These are phyloP conservation scores for Timandra comae DNA, from an alignment of 2,888 invertebrate species.

Conservation along the genomic window DNA sequence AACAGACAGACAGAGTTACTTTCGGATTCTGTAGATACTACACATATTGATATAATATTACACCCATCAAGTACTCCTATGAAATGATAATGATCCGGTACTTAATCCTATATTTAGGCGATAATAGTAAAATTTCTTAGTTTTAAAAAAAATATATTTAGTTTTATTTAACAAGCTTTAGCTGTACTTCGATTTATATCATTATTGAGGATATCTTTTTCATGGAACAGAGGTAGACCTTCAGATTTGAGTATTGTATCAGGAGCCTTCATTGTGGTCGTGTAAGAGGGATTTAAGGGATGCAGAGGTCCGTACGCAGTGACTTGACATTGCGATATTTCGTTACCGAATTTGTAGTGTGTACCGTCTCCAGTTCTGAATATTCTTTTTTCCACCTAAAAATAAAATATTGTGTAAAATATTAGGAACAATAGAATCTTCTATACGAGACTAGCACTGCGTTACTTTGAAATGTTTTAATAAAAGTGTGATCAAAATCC, in stretches of 20 bases:
- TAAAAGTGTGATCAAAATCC: background rate
- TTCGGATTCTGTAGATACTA: no score
- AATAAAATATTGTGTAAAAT: background rate
- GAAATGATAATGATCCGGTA: no score
- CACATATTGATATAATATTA: no score
- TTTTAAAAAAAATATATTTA: no score
- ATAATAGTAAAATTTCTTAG: no score
- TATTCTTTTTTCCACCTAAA: slow-evolving; percentile 73
- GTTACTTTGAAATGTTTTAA: background rate
- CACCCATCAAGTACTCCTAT: no score
- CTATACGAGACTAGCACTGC: background rate
- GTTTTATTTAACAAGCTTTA: no score
- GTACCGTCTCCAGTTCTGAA: slow-evolving; percentile 80
- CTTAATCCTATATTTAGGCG: no score
- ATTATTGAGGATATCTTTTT: slow-evolving; percentile 39
- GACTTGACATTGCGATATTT: slow-evolving; percentile 42
- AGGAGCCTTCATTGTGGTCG: slow-evolving; percentile 38
- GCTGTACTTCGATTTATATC: slow-evolving; percentile 11
- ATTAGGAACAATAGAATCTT: background rate
- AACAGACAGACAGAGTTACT: no score
- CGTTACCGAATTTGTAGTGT: slow-evolving; percentile 70
- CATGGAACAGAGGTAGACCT: slow-evolving; percentile 55
- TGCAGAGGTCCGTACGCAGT: slow-evolving; percentile 50
- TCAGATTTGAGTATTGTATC: slow-evolving; percentile 38
- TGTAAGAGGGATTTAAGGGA: slow-evolving; percentile 61